Evolutionary conservation across 2,113 vertebrate species (phyloP), one percentile per base, ranked within the genome.

Genomic region (Lates calcarifer): DNA sequence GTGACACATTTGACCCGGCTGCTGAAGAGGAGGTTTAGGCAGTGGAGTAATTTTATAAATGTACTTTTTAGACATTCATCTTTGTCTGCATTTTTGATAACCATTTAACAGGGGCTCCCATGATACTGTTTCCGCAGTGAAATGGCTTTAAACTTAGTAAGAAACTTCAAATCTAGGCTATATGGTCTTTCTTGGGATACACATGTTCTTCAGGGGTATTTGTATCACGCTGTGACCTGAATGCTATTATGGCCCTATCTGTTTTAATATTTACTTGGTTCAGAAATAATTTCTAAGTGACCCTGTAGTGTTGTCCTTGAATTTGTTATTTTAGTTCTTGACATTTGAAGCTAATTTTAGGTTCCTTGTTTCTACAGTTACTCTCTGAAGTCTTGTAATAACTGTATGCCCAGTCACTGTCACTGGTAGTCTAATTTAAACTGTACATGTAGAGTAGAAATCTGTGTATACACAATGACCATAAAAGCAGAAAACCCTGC

Each of bases 311-410:
- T 45, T 86, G 82, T 41, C 74, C 77, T 86, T 92, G 64, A 77
- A 61, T 60, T 45, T 77, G 70, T 81, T 90, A 68, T 88, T 90
- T 87, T 73, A 72, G 77, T 53, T 74, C 39, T 39, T 86, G 87
- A 86, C 90, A 89, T 88, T 72, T 83, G 63, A 61, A 47, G 70
- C 84, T 90, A 87, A 85, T 84, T 89, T 87, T 89, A 86, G 90
- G 11, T 12, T n/a, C 56, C 51, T 82, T 81, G 49, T 74, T 85
- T 43, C 41, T 72, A 57, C 33, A 15, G 57, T 86, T 53, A 75
- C 87, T 76, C 81, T 63, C 20, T 33, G 43, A 47, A 58, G 64
- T 61, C 74, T 49, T 0, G 35, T 77, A 75, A 77, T 86, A 62
- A 77, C 29, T 33, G 5, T 39, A 2, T 37, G 35, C 37, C 26